phyloP scores from a whole-genome alignment of 1,140 invertebrate genomes.

The Pogonomyrmex californicus region DNA sequence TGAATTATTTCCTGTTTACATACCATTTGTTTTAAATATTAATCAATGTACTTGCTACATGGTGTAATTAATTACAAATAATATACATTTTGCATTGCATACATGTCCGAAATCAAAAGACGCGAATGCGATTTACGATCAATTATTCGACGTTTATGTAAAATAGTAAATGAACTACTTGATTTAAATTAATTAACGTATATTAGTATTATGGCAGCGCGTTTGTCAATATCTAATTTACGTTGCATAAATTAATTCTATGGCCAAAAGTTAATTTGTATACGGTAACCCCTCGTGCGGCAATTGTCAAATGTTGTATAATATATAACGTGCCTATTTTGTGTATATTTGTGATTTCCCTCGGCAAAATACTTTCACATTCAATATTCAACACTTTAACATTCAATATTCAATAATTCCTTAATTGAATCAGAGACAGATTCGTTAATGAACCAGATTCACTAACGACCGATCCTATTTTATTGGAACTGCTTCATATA shows the following conservation, averaged over 20 bases:
- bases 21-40: conserved; percentile 54
- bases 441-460: conserved; percentile 28
- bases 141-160: conserved; percentile 39
- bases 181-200: conserved; percentile 50
- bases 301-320: conserved; percentile 43
- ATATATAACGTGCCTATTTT: neutral
- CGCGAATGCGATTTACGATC: conserved; percentile 39
- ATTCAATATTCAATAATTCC: conserved; percentile 51
- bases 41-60: conserved; percentile 36
- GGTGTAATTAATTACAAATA: conserved; percentile 46
- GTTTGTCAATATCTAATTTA: conserved; percentile 44
- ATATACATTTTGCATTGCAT: neutral
- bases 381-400: conserved; percentile 42
- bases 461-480: conserved; percentile 32
- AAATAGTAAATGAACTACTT: conserved; percentile 49
- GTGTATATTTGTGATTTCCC: neutral
- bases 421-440: conserved; percentile 45
- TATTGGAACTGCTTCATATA: conserved; percentile 25
- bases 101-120: conserved; percentile 19
- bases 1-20: conserved; percentile 41
- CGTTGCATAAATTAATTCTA: conserved; percentile 55
- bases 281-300: neutral
- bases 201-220: conserved; percentile 35
- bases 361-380: conserved; percentile 10
- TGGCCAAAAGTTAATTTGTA: conserved; percentile 28